A percentile compares a stretch with the other conserved stretches of the same genome.
Evolutionary conservation across 37 sponge, comb jelly and placozoan genomes (phyloP).

Genomic region (Chondrosia reniformis): DNA sequence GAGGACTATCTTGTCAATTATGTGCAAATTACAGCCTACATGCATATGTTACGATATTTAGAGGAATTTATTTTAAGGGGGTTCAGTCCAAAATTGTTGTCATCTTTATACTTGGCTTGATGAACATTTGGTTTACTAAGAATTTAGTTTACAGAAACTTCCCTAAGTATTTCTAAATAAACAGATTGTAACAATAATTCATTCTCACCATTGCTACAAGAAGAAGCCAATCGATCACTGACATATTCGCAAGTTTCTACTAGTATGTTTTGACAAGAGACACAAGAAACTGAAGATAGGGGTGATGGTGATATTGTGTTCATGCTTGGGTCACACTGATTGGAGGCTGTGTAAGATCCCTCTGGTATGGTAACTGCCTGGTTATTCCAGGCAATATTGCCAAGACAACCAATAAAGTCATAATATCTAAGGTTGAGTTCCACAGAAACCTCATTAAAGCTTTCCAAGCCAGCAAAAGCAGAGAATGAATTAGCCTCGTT

Average conservation of each 20-base stretch:
- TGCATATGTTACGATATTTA: no score
- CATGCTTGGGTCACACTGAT: background rate
- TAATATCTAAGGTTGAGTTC: background rate
- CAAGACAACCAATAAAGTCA: slow-evolving; percentile 20
- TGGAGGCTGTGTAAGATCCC: no score
- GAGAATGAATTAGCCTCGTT: no score
- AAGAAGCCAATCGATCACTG: background rate
- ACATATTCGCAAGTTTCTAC: background rate
- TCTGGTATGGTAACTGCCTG: background rate
- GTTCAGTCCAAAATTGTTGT: no score
- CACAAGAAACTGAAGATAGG: background rate
- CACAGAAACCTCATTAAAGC: background rate
- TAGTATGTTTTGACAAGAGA: background rate
- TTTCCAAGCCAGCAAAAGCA: background rate
- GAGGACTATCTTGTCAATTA: no score
- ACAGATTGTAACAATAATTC: no score
- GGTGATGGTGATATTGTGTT: background rate
- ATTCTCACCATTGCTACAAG: background rate
- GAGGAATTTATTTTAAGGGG: no score
- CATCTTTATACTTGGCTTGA: no score
- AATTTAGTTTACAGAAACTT: no score
- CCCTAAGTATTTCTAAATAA: no score
- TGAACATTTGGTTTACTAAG: no score
- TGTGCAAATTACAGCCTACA: no score
- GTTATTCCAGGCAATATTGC: background rate